phyloP scores from a whole-genome alignment of 2,888 invertebrate genomes.

The Isoperla grammatica region DNA sequence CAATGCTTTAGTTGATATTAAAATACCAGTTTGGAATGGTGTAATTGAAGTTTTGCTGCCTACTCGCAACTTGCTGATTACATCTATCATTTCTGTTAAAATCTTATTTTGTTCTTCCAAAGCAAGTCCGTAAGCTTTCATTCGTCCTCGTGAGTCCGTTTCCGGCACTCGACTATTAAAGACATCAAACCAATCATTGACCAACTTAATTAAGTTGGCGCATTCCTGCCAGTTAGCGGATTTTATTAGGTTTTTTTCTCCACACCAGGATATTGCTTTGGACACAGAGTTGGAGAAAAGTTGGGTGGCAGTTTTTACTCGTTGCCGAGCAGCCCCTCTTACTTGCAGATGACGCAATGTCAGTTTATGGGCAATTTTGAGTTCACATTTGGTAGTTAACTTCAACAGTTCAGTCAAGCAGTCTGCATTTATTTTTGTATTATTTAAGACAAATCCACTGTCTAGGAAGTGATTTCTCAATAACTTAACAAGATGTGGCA shows the following conservation, averaged over 20 bases:
- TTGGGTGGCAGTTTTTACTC: not conserved
- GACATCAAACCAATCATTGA: slow-evolving; percentile 3
- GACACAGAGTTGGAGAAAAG: not conserved
- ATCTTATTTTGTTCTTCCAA: not conserved
- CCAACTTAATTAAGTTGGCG: not conserved
- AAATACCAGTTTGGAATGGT: slow-evolving; percentile 1
- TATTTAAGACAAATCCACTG: not conserved
- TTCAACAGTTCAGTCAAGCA: not conserved
- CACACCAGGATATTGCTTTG: not conserved
- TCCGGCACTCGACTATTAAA: not conserved
- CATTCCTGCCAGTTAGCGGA: not conserved
- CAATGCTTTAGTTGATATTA: not conserved
- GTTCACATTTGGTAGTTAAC: not conserved
- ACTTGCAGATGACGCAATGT: not conserved
- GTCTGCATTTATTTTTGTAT: not conserved
- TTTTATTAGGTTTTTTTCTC: not conserved
- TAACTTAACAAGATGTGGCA: not conserved
- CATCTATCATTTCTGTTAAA: not conserved
- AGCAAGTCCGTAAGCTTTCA: not conserved
- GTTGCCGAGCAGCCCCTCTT: not conserved
- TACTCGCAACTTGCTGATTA: not conserved
- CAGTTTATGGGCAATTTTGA: not conserved
- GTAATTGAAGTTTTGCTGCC: not conserved
- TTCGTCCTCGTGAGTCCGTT: not conserved
- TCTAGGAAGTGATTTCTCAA: not conserved